phyloP scores from a whole-genome alignment of 2,797 vertebrate species.

The Lacerta bilineata region DNA sequence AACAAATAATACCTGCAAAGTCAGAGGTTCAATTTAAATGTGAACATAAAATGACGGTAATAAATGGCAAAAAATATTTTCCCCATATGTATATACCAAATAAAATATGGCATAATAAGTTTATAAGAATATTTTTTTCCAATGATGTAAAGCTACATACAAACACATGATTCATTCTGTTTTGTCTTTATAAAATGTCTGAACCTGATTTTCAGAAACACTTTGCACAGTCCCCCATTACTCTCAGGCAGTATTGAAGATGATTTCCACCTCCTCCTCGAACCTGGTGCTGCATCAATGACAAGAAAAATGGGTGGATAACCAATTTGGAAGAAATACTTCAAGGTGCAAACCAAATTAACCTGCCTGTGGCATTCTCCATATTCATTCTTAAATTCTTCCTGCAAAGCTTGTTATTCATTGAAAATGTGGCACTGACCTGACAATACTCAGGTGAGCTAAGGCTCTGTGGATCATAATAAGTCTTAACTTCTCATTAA shows the following conservation, averaged over 20 bases:
- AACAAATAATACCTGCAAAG: conserved; percentile 26
- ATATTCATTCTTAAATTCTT: conserved; percentile 54
- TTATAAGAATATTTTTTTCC: conserved; percentile 19
- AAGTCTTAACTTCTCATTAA: conserved; percentile 41
- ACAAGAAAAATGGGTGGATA: conserved; percentile 20
- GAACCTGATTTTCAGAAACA: conserved; percentile 9
- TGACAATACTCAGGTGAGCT: conserved; percentile 50
- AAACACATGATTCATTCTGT: background rate
- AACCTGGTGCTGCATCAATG: conserved; percentile 20
- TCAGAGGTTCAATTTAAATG: conserved; percentile 30
- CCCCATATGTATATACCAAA: conserved; percentile 5
- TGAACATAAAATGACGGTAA: conserved; percentile 42
- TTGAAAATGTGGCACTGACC: conserved; percentile 48
- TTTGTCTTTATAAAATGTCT: conserved; percentile 17
- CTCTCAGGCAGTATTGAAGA: conserved; percentile 18
- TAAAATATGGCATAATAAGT: conserved; percentile 44
- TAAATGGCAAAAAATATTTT: conserved; percentile 42
- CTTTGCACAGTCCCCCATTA: background rate
- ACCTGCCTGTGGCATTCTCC: conserved; percentile 40
- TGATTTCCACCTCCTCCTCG: conserved; percentile 13
- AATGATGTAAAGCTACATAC: background rate
- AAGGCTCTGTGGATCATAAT: conserved; percentile 29
- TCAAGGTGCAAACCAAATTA: conserved; percentile 60
- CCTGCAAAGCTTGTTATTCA: conserved; percentile 47
- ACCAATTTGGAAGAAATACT: conserved; percentile 50